A percentile compares a stretch with the other conserved stretches of the same genome.
Evolutionary conservation across 2,797 vertebrate genomes (phyloP).

Genomic region (Perdix hodgsoniae): DNA sequence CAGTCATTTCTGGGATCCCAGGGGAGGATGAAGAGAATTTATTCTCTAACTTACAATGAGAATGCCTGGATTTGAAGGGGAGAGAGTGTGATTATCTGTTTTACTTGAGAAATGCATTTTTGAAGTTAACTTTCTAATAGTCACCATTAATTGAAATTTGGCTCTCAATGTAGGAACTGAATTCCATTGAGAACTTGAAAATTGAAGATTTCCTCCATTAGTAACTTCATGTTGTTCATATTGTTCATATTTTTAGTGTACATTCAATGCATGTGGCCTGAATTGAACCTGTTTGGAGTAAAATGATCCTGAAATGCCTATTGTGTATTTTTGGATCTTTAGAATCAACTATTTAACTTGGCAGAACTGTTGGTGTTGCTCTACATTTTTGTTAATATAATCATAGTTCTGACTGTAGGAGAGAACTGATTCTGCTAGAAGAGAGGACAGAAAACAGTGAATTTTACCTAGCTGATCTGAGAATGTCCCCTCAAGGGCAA

Average conservation of each 20-base stretch:
- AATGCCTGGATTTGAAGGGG: not conserved
- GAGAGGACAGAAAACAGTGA: not conserved
- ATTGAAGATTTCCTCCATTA: not conserved
- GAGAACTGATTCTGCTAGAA: not conserved
- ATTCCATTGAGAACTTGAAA: not conserved
- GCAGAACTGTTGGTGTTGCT: not conserved
- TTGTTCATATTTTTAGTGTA: too few relatives aligned
- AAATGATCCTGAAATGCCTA: not conserved
- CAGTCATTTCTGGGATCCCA: not conserved
- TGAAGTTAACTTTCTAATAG: not conserved
- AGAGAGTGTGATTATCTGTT: not conserved
- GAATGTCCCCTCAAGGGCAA: not conserved
- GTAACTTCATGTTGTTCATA: not conserved
- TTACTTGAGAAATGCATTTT: not conserved
- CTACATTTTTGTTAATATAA: not conserved
- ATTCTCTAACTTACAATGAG: not conserved
- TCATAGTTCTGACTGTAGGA: not conserved
- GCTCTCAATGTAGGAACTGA: not conserved
- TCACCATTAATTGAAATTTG: not conserved
- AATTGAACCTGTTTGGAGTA: not conserved
- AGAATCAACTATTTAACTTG: not conserved
- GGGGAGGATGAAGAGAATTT: not conserved
- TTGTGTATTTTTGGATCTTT: not conserved
- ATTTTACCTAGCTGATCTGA: not conserved
- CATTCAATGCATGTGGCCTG: not conserved